A percentile compares a stretch with the other conserved stretches of the same genome.
Conservation (phyloP, 2,797 vertebrate genomes). For the Siniperca scherzeri region DNA sequence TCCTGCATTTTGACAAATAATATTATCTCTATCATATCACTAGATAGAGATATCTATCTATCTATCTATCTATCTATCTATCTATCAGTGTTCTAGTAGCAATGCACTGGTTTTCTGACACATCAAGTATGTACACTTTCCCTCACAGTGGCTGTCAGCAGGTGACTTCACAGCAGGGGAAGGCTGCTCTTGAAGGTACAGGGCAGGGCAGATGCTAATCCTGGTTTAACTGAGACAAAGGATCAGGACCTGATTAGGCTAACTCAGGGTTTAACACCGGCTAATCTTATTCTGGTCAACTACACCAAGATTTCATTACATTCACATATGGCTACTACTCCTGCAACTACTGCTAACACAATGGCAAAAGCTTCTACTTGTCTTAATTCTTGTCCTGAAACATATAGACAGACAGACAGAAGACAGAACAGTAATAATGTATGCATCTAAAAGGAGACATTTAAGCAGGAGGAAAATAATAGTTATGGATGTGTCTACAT, state of each 20-base stretch:
- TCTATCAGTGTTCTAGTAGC: no score
- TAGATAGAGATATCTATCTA: no score
- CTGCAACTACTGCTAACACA: not conserved
- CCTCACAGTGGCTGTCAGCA: constrained; percentile 8
- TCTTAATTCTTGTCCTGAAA: not conserved
- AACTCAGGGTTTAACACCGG: constrained; percentile 66
- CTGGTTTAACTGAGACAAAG: constrained; percentile 70
- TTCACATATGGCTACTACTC: constrained; percentile 21
- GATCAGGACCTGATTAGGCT: constrained; percentile 74
- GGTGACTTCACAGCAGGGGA: constrained; percentile 25
- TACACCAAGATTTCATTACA: constrained; percentile 63
- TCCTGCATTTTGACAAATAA: no score
- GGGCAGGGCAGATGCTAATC: constrained; percentile 55
- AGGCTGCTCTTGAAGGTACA: constrained; percentile 35
- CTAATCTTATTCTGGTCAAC: constrained; percentile 78
- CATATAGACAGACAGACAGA: not conserved
- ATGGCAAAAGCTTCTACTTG: not conserved
- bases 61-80: no score
- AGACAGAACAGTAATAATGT: not conserved
- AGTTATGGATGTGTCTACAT: not conserved
- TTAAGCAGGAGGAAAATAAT: not conserved
- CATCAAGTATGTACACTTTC: not conserved
- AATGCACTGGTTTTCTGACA: not conserved
- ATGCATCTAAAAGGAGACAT: not conserved
- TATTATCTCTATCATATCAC: no score